Evolutionary conservation across 2,113 vertebrate species (phyloP).

Genomic region (Gasterosteus nipponicus): DNA sequence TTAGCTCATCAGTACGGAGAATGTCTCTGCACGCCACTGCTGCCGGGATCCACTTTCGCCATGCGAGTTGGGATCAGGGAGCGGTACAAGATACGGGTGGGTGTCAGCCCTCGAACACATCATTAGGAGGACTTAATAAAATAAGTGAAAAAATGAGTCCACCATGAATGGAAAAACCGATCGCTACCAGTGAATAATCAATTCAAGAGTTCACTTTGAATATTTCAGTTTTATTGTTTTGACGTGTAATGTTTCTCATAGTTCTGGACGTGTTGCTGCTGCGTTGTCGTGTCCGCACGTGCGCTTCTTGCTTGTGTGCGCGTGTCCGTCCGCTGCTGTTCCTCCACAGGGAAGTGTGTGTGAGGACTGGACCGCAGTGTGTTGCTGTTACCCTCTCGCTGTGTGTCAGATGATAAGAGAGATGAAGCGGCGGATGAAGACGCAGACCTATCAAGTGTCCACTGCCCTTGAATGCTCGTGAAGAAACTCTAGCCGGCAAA

Average conservation of each 20-base stretch:
- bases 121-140: background rate
- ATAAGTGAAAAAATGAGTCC: background rate
- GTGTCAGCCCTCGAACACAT: constrained; percentile 21
- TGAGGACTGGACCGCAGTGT: constrained; percentile 81
- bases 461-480: constrained; percentile 69
- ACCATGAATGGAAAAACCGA: background rate
- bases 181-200: background rate
- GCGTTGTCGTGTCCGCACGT: constrained; percentile 1
- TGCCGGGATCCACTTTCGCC: constrained; percentile 86
- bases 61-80: constrained; percentile 86
- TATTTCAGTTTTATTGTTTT: background rate
- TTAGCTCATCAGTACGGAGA: constrained; percentile 86
- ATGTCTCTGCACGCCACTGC: constrained; percentile 84
- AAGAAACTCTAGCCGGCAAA: constrained; percentile 31
- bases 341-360: constrained; percentile 79
- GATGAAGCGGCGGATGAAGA: constrained; percentile 78
- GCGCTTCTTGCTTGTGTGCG: constrained; percentile 21
- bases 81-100: constrained; percentile 87
- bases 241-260: background rate
- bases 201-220: background rate
- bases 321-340: constrained; percentile 12
- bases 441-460: constrained; percentile 80
- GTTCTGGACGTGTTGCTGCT: background rate
- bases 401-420: constrained; percentile 84
- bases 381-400: constrained; percentile 85